Evolutionary conservation across 2,888 invertebrate species (phyloP), one percentile per base, ranked within the genome.

Genomic region (Drosophila subquinaria): DNA sequence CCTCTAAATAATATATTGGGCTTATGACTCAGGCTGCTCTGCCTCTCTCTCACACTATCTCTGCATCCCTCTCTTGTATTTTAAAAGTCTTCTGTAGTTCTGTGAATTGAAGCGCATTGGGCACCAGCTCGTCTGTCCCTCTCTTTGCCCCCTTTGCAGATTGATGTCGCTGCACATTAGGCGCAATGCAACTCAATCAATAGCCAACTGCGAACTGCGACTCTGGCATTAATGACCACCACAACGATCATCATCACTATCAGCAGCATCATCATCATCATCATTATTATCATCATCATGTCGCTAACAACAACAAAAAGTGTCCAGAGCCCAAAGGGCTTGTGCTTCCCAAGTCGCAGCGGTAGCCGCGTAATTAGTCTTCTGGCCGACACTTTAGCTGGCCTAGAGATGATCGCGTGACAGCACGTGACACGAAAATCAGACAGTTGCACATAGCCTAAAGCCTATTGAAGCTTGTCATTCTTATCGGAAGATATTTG

Each of bases 161-260:
- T 91, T 91, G 91, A 91, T 91, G 91, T 91, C 92, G 85, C 85
- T 79, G 86, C 89, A 83, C 91, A 91, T 91, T 89, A 90, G 86
- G 79, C 83, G 84, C 90, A 79, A 68, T 90, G 90, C 90, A 90
- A 90, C 90, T 90, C 90, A 90, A 90, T 90, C 90, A 90, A 90
- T 87, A 81, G 69, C 57, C 69, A 68, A 64, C 30, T 8, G 60
- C 63, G 53, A 72, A 64, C 59, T 64, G 59, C 33, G 43, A 61
- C 53, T 66, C 61, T 73, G 76, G 82, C 85, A 82, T 88, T 89
- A 85, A 88, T 88, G 89, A 82, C 81, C 62, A 40, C 65, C 65
- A 60, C 80, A 79, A 76, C 55, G 80, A 76, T 76, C 76, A 63
- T 75, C 79, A 56, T 63, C 38, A 70, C 55, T 69, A 69, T 63